These are phyloP conservation scores for Oryctolagus cuniculus DNA, from an alignment of 2,113 vertebrate genomes.

Conservation along the genomic window mOryCun1.1 NC_091437.1:30856501-30857000, in stretches of 20 bases:
- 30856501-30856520: conserved; percentile 46
- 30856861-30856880: too few species aligned
- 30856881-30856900: too few species aligned
- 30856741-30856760: neutral
- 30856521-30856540: conserved; percentile 5
- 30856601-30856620: conserved; percentile 1
- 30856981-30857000: too few species aligned
- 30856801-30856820: neutral
- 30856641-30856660: neutral
- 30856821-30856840: neutral
- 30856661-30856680: neutral
- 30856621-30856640: conserved; percentile 50
- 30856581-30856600: conserved; percentile 6
- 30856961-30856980: too few species aligned
- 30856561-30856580: neutral
- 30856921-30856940: too few species aligned
- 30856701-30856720: conserved; percentile 28
- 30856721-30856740: neutral
- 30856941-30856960: too few species aligned
- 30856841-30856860: too few species aligned
- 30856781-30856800: neutral
- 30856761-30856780: neutral
- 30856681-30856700: neutral
- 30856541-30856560: conserved; percentile 36
- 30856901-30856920: too few species aligned